These are phyloP conservation scores for Embiotoca jacksoni DNA, from an alignment of 2,113 vertebrate species.

Conservation along the genomic window DNA sequence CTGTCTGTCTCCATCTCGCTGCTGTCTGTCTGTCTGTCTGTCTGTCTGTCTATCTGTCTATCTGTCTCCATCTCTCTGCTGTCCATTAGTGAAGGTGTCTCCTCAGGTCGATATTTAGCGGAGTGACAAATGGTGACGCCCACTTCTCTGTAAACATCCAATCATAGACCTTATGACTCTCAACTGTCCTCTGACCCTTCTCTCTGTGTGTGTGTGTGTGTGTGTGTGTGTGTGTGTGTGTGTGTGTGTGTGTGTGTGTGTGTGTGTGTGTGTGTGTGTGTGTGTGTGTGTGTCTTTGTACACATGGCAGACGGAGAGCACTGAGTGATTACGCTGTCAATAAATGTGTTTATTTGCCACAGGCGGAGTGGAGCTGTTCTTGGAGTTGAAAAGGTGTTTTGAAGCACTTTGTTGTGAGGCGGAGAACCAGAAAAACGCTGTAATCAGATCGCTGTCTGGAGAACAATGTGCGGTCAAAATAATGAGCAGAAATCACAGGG, in stretches of 20 bases:
- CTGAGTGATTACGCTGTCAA: slow-evolving; percentile 73
- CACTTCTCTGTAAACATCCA: slow-evolving; percentile 73
- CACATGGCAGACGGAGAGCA: slow-evolving; percentile 19
- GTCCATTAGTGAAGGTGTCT: slow-evolving; percentile 59
- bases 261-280: slow-evolving; percentile 22
- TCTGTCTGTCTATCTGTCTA: background rate
- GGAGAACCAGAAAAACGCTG: slow-evolving; percentile 39
- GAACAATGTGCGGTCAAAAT: slow-evolving; percentile 68
- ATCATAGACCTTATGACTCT: slow-evolving; percentile 72
- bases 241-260: slow-evolving; percentile 23
- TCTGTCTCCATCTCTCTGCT: slow-evolving; percentile 11
- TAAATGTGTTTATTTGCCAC: slow-evolving; percentile 74
- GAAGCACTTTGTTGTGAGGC: slow-evolving; percentile 61
- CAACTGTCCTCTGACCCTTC: slow-evolving; percentile 47
- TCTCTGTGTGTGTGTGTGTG: slow-evolving; percentile 37
- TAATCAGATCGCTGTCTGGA: slow-evolving; percentile 72
- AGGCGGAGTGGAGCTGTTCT: slow-evolving; percentile 45
- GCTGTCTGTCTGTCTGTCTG: slow-evolving; percentile 5
- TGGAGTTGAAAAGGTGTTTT: slow-evolving; percentile 70
- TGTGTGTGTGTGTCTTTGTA: slow-evolving; percentile 15
- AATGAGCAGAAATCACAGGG: slow-evolving; percentile 69
- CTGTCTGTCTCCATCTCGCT: slow-evolving; percentile 11
- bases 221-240: slow-evolving; percentile 39
- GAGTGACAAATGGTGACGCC: slow-evolving; percentile 54
- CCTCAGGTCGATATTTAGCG: slow-evolving; percentile 70